Evolutionary conservation across 2,888 invertebrate genomes (phyloP).

Genomic region (Azorinus chamasolen): DNA sequence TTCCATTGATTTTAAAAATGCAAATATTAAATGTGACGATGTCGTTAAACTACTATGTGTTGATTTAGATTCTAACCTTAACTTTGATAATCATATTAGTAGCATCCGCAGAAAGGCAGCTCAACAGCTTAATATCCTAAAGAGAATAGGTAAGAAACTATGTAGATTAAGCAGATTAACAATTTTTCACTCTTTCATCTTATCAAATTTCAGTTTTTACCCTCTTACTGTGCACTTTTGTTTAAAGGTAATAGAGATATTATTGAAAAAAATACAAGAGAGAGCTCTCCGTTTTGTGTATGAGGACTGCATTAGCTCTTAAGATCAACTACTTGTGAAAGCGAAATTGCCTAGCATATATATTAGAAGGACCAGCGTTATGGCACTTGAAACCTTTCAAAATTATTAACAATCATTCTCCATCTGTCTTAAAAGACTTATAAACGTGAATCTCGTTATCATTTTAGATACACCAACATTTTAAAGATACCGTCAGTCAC

Average conservation of each 20-base stretch:
- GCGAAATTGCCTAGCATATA: not conserved
- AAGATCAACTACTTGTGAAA: not conserved
- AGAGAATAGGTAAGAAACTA: not conserved
- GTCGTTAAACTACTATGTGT: not conserved
- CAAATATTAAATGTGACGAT: not conserved
- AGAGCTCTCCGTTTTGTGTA: constrained; percentile 4
- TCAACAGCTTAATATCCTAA: not conserved
- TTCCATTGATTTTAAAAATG: not conserved
- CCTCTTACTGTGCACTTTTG: not conserved
- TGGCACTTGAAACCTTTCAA: not conserved
- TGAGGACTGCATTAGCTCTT: not conserved
- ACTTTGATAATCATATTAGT: not conserved
- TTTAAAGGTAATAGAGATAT: not conserved
- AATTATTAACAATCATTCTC: not conserved
- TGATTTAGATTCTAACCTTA: not conserved
- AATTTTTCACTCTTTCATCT: not conserved
- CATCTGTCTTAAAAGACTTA: not conserved
- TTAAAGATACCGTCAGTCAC: not conserved
- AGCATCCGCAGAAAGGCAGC: not conserved
- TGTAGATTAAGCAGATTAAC: not conserved
- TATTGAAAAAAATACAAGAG: not conserved
- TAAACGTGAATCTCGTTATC: not conserved
- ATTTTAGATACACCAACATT: not conserved
- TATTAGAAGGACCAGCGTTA: not conserved
- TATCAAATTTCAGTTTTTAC: not conserved